Conservation (phyloP, 2,113 vertebrate genomes). For the Danio rerio region DNA sequence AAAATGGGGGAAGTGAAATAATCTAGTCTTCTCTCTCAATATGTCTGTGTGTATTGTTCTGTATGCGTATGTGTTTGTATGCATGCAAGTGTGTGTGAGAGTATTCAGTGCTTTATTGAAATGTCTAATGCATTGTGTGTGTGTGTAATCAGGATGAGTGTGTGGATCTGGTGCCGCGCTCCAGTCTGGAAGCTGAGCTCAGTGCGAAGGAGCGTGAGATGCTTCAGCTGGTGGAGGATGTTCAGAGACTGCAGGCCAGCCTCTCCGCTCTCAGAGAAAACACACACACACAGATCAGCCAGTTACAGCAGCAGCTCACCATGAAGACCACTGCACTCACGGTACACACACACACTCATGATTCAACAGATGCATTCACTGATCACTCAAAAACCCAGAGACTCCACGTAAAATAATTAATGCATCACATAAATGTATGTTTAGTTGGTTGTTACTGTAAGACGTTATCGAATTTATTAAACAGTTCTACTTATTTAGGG, state of each 20-base stretch:
- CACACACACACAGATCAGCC: slow-evolving; percentile 90
- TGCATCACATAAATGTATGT: too few species aligned
- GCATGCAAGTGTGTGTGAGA: background rate
- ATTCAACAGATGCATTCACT: too few species aligned
- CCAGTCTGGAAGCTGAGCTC: slow-evolving; percentile 92
- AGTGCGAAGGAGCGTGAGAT: slow-evolving; percentile 96
- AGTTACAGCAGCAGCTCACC: slow-evolving; percentile 93
- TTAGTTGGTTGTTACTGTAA: too few species aligned
- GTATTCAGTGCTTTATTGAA: background rate
- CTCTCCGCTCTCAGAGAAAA: slow-evolving; percentile 93
- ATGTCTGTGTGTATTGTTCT: too few species aligned
- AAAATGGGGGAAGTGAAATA: too few species aligned
- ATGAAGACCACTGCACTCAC: slow-evolving; percentile 90
- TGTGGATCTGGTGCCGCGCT: slow-evolving; percentile 75
- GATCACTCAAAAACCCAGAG: too few species aligned
- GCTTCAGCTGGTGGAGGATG: slow-evolving; percentile 93
- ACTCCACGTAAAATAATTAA: too few species aligned
- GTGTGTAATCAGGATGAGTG: slow-evolving; percentile 35
- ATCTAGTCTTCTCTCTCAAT: too few species aligned
- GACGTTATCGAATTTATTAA: too few species aligned
- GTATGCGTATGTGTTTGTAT: background rate
- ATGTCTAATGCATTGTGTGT: slow-evolving; percentile 1
- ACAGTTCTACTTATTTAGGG: background rate
- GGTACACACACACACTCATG: slow-evolving; percentile 66
- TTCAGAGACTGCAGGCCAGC: slow-evolving; percentile 96